Evolutionary conservation across 2,797 vertebrate species (phyloP).

Genomic region (Acanthis flammea): DNA sequence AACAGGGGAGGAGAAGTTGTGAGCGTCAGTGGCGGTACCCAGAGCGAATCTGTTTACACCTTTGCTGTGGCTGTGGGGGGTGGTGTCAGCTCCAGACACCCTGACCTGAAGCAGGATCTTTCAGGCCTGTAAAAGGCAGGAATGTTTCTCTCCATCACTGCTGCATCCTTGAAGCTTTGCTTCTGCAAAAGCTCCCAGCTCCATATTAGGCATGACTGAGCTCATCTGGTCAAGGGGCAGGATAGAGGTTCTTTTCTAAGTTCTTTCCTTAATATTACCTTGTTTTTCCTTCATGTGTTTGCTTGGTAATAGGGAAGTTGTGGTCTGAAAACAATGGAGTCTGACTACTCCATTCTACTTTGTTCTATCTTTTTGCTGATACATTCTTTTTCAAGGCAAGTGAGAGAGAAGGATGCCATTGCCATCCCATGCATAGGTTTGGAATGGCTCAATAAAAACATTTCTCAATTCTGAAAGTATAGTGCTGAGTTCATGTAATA

Average conservation of each 20-base stretch:
- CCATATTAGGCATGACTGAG: not conserved
- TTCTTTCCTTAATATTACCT: not conserved
- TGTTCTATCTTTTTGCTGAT: not conserved
- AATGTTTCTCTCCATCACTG: not conserved
- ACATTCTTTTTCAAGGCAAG: not conserved
- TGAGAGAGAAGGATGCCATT: not conserved
- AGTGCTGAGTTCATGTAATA: not conserved
- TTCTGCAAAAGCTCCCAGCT: not conserved
- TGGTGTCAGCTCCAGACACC: rapidly evolving
- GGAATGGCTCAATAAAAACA: not conserved
- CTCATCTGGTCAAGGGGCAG: not conserved
- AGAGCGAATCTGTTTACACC: not conserved
- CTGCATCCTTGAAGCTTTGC: not conserved
- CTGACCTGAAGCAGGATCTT: not conserved
- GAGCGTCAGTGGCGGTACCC: not conserved
- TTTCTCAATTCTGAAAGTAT: not conserved
- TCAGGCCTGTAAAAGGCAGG: not conserved
- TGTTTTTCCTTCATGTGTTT: not conserved
- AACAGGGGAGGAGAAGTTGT: not conserved
- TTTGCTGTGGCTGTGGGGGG: not conserved
- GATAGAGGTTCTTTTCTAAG: not conserved
- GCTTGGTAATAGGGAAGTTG: not conserved
- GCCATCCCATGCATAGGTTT: not conserved
- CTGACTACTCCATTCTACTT: not conserved
- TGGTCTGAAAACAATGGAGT: not conserved